phyloP scores from a whole-genome alignment of 2,797 vertebrate genomes.

The Mycteria americana region DNA sequence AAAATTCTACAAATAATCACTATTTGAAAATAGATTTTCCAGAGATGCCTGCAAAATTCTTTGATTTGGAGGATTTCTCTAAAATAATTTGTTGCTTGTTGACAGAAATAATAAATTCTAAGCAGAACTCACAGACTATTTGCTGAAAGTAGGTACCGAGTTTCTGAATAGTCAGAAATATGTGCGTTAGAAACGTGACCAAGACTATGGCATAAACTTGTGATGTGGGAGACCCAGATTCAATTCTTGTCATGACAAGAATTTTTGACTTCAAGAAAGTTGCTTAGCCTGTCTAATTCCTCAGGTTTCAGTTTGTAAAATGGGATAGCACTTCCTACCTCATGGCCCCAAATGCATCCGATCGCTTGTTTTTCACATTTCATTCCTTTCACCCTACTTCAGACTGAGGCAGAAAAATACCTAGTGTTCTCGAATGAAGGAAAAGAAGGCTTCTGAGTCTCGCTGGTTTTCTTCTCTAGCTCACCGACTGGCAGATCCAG shows the following conservation, averaged over 20 bases:
- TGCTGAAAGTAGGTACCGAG: background rate
- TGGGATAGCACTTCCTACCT: background rate
- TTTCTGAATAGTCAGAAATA: background rate
- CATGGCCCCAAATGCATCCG: background rate
- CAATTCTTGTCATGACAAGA: background rate
- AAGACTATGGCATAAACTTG: background rate
- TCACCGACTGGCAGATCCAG: background rate
- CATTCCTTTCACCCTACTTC: background rate
- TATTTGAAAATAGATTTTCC: background rate
- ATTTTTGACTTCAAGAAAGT: background rate
- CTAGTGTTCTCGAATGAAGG: background rate
- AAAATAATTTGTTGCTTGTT: background rate
- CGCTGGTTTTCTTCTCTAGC: background rate
- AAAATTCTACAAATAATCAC: background rate
- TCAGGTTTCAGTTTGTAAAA: background rate
- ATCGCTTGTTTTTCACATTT: background rate
- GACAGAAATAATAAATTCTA: background rate
- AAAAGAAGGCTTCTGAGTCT: background rate
- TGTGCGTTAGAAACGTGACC: background rate
- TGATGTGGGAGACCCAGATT: background rate
- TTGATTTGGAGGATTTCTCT: background rate
- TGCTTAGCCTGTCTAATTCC: background rate
- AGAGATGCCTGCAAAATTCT: background rate
- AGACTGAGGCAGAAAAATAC: background rate
- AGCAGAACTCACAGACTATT: background rate